These are phyloP conservation scores for Petrophora chlorosata DNA, from an alignment of 2,888 invertebrate species.

Conservation along the genomic window DNA sequence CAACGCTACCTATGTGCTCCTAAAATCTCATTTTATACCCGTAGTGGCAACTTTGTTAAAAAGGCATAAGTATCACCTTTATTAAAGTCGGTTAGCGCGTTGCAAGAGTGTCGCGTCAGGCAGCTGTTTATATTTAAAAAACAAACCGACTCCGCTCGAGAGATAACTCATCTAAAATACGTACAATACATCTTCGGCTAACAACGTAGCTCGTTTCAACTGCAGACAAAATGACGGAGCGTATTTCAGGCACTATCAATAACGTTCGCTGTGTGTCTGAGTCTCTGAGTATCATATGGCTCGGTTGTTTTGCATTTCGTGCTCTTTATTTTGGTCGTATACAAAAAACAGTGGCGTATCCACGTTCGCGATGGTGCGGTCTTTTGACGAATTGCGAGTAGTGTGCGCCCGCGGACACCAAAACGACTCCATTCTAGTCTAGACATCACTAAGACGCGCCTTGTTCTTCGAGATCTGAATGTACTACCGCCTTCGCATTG, in stretches of 20 bases:
- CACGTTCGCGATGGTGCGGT: conserved; percentile 33
- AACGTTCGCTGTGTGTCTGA: conserved; percentile 46
- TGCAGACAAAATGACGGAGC: conserved; percentile 59
- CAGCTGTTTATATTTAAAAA: conserved; percentile 43
- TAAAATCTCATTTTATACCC: conserved; percentile 57
- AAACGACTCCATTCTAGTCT: conserved; percentile 25
- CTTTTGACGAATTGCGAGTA: conserved; percentile 61
- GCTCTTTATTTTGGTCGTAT: conserved; percentile 42
- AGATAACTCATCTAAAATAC: conserved; percentile 51
- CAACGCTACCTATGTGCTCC: conserved; percentile 61
- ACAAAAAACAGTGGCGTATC: conserved; percentile 40
- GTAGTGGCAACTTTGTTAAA: conserved; percentile 53
- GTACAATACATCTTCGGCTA: conserved; percentile 53
- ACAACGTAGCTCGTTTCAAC: conserved; percentile 52
- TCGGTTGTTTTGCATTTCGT: conserved; percentile 46
- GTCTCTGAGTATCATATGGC: conserved; percentile 48
- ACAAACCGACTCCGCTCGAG: conserved; percentile 43
- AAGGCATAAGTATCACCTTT: conserved; percentile 42
- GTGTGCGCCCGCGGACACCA: not conserved
- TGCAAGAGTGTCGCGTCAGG: conserved; percentile 15
- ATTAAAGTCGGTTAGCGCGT: conserved; percentile 25
- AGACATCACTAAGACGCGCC: conserved; percentile 47
- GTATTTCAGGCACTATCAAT: conserved; percentile 57
- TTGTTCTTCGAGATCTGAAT: conserved; percentile 48
- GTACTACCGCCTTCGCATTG: conserved; percentile 38